Conservation (phyloP, 2,113 vertebrate species). For the Nycticebus coucang region DNA sequence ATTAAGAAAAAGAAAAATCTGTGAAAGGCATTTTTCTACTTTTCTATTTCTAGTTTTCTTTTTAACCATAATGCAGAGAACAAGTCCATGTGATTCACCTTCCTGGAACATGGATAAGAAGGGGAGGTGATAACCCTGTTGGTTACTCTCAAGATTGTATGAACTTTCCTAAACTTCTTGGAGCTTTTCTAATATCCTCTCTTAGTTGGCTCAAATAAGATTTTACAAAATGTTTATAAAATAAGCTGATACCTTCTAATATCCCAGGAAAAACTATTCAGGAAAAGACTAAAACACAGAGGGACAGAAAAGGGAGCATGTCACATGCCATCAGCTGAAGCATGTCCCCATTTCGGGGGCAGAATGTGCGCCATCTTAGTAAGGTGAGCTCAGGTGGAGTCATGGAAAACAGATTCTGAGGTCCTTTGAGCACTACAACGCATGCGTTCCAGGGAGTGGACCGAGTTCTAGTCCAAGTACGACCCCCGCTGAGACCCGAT, state of each 20-base stretch:
- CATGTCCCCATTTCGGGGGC: neutral
- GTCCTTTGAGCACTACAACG: neutral
- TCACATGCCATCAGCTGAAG: neutral
- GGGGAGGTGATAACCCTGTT: neutral
- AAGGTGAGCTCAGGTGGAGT: neutral
- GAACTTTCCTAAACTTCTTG: neutral
- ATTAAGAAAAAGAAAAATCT: constrained; percentile 11
- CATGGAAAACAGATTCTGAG: neutral
- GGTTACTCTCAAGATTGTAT: neutral
- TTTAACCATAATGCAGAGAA: neutral
- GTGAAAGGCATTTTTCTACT: neutral
- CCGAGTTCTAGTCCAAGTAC: neutral
- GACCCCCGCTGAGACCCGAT: neutral
- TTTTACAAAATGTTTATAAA: neutral
- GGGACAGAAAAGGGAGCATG: neutral
- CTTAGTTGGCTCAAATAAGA: neutral
- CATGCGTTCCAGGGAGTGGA: neutral
- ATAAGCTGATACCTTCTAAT: neutral
- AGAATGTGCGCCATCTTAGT: neutral
- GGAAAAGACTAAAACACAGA: neutral
- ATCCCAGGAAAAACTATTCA: too few species aligned
- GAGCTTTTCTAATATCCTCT: neutral
- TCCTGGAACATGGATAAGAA: neutral
- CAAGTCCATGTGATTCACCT: neutral
- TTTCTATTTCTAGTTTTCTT: constrained; percentile 1